Percentiles rank a stretch among this genome's conserved stretches.
Conservation (phyloP, 1,140 invertebrate genomes). For the Harlomillsia oculata region DNA sequence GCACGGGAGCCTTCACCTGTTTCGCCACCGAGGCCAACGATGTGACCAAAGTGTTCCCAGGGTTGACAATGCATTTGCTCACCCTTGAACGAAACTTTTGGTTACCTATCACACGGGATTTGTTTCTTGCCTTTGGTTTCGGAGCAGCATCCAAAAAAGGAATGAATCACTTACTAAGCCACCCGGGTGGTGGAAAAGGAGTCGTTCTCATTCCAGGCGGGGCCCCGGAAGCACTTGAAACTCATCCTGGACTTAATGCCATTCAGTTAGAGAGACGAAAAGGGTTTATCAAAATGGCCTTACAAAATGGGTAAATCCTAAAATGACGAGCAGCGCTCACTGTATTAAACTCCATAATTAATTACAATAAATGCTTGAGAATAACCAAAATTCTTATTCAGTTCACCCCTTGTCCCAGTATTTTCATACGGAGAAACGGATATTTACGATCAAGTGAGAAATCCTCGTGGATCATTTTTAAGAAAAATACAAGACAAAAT, state of each 20-base stretch:
- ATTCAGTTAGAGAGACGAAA: conserved; percentile 39
- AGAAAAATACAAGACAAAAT: conserved; percentile 58
- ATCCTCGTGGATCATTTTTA: conserved; percentile 59
- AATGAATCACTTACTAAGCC: conserved; percentile 44
- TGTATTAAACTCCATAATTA: conserved; percentile 46
- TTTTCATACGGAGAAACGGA: conserved; percentile 89
- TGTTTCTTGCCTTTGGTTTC: conserved; percentile 24
- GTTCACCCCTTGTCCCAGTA: conserved; percentile 60
- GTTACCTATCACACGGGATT: conserved; percentile 71
- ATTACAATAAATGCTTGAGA: conserved; percentile 49
- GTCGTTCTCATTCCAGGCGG: conserved; percentile 67
- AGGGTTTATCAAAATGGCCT: conserved; percentile 44
- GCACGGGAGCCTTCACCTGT: conserved; percentile 60
- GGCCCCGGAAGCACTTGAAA: conserved; percentile 56
- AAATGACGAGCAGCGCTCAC: not conserved
- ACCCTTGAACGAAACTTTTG: conserved; percentile 71
- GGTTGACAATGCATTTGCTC: conserved; percentile 58
- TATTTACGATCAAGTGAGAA: conserved; percentile 64
- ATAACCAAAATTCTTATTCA: conserved; percentile 53
- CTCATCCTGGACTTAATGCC: conserved; percentile 37
- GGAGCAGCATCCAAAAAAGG: conserved; percentile 47
- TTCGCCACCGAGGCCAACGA: conserved; percentile 64
- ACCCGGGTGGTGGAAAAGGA: conserved; percentile 48
- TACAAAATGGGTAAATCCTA: conserved; percentile 41
- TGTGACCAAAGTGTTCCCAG: conserved; percentile 62